Evolutionary conservation across 2,113 vertebrate species (phyloP).

Genomic region (Psammodynastes pulverulentus): DNA sequence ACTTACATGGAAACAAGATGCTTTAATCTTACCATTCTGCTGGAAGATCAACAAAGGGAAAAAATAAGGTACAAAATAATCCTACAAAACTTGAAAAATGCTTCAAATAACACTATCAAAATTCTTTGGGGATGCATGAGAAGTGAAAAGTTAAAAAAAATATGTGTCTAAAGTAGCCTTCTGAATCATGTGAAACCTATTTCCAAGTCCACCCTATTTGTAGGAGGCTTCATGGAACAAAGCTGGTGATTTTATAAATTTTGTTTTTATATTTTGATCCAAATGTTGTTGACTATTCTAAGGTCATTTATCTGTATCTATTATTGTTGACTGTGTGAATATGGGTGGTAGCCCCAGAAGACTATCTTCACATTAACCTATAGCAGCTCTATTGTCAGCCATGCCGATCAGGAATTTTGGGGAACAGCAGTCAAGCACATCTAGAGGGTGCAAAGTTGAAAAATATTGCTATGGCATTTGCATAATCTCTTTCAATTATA

Average conservation of each 20-base stretch:
- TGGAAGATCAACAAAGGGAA: background rate
- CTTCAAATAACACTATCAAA: background rate
- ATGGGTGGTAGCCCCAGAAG: background rate
- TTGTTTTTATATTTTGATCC: background rate
- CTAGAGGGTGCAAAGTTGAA: background rate
- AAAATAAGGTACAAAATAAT: background rate
- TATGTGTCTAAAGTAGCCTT: background rate
- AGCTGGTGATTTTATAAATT: background rate
- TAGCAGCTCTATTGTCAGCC: background rate
- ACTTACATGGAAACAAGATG: background rate
- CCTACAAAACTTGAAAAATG: background rate
- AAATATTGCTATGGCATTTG: background rate
- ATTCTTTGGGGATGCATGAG: background rate
- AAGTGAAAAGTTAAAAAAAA: background rate
- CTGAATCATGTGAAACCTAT: background rate
- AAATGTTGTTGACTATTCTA: background rate
- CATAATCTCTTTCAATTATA: background rate
- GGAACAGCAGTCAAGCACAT: background rate
- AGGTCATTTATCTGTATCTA: background rate
- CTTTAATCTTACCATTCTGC: background rate
- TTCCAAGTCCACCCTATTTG: background rate
- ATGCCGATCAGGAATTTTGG: background rate
- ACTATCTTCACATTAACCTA: background rate
- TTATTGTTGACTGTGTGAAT: background rate
- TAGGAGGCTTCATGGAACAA: background rate